phyloP scores from a whole-genome alignment of 2,888 invertebrate genomes.

The Dicycla oo region DNA sequence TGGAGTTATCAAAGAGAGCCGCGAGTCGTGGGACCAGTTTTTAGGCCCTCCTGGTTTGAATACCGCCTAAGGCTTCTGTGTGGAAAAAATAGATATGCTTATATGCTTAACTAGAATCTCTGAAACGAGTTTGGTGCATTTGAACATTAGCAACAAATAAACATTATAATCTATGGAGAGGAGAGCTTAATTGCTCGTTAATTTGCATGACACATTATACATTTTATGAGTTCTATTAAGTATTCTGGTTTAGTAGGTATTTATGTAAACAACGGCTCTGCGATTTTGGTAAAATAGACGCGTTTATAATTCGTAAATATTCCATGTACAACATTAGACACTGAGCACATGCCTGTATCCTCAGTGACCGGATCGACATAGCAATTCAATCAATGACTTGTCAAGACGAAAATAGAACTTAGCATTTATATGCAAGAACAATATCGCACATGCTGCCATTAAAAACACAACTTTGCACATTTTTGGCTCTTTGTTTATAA shows the following conservation, averaged over 20 bases:
- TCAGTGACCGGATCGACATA: slow-evolving; percentile 16
- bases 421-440: slow-evolving; percentile 25
- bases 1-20: slow-evolving; percentile 78
- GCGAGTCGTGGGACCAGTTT: slow-evolving; percentile 78
- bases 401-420: slow-evolving; percentile 31
- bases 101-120: slow-evolving; percentile 63
- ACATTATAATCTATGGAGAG: slow-evolving; percentile 47
- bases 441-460: slow-evolving; percentile 25
- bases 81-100: slow-evolving; percentile 72
- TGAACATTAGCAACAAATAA: slow-evolving; percentile 57
- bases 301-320: slow-evolving; percentile 25
- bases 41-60: slow-evolving; percentile 76
- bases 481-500: slow-evolving; percentile 15
- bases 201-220: slow-evolving; percentile 43
- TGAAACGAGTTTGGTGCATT: slow-evolving; percentile 60
- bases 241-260: slow-evolving; percentile 13
- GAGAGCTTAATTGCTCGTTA: slow-evolving; percentile 33
- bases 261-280: slow-evolving; percentile 40
- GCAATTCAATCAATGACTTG: slow-evolving; percentile 41
- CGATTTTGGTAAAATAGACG: slow-evolving; percentile 22
- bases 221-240: slow-evolving; percentile 12
- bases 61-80: slow-evolving; percentile 73
- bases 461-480: slow-evolving; percentile 20
- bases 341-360: background rate
- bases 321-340: slow-evolving; percentile 15